Conservation (phyloP, 2,797 vertebrate species). For the Falco columbarius region DNA sequence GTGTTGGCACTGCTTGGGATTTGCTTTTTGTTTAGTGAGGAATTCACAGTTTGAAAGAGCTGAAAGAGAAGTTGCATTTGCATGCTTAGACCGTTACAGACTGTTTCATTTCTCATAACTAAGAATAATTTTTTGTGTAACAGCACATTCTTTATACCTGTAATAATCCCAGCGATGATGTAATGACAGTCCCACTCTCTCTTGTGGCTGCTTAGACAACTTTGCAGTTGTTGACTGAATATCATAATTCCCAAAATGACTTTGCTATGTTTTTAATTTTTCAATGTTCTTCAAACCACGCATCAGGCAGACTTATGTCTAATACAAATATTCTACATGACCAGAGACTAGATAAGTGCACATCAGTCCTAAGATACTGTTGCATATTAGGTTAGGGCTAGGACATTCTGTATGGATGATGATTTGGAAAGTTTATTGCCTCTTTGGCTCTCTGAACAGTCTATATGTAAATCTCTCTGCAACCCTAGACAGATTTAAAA, state of each 20-base stretch:
- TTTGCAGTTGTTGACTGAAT: neutral
- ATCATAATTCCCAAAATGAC: neutral
- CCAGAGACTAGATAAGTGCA: neutral
- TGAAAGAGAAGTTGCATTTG: neutral
- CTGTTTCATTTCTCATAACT: neutral
- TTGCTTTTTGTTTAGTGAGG: neutral
- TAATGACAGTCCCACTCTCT: neutral
- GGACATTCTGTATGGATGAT: neutral
- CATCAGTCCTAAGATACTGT: neutral
- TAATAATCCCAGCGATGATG: neutral
- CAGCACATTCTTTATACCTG: neutral
- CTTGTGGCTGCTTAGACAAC: neutral
- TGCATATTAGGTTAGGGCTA: neutral
- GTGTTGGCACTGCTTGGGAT: neutral
- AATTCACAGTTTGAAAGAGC: neutral
- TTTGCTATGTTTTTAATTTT: neutral
- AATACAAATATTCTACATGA: neutral
- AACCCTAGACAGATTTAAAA: neutral
- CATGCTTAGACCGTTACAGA: neutral
- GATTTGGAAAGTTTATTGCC: neutral
- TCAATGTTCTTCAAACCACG: neutral
- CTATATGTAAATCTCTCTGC: neutral
- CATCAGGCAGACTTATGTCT: neutral
- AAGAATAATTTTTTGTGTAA: neutral
- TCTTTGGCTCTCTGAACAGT: neutral